Evolutionary conservation across 37 sponge, comb jelly and placozoan genomes (phyloP).

Genomic region (Eunapius fragilis): DNA sequence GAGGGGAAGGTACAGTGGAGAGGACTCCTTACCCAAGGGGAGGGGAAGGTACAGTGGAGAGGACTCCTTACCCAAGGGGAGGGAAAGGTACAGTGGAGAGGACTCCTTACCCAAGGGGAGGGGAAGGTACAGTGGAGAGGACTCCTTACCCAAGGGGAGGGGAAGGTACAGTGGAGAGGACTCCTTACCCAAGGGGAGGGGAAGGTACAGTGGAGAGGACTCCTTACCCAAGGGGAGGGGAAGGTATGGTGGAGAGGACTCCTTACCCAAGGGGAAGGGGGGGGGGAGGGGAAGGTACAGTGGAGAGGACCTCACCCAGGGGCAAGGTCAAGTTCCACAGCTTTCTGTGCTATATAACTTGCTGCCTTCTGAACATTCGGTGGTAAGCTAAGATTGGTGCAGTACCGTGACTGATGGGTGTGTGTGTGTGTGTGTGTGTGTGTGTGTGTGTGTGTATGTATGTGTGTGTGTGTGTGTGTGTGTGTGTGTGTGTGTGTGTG

Average conservation of each 20-base stretch:
- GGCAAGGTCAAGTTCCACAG: constrained; percentile 85
- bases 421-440: background rate
- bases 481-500: constrained; percentile 17
- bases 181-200: too few relatives aligned
- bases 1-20: too few relatives aligned
- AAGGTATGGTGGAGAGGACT: too few relatives aligned
- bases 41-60: too few relatives aligned
- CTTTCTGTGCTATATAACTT: constrained; percentile 88
- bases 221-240: background rate
- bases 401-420: constrained; percentile 80
- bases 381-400: constrained; percentile 78
- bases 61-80: too few relatives aligned
- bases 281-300: too few relatives aligned
- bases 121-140: too few relatives aligned
- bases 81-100: background rate
- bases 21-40: too few relatives aligned
- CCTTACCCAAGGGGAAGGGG: too few relatives aligned
- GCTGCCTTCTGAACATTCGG: constrained; percentile 86
- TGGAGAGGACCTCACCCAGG: constrained; percentile 63
- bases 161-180: background rate
- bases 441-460: background rate
- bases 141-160: too few relatives aligned
- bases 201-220: background rate
- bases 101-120: background rate
- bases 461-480: background rate